Percentiles rank a stretch among this genome's conserved stretches.
Evolutionary conservation across 2,113 vertebrate genomes (phyloP).

Genomic region (Epinephelus lanceolatus): DNA sequence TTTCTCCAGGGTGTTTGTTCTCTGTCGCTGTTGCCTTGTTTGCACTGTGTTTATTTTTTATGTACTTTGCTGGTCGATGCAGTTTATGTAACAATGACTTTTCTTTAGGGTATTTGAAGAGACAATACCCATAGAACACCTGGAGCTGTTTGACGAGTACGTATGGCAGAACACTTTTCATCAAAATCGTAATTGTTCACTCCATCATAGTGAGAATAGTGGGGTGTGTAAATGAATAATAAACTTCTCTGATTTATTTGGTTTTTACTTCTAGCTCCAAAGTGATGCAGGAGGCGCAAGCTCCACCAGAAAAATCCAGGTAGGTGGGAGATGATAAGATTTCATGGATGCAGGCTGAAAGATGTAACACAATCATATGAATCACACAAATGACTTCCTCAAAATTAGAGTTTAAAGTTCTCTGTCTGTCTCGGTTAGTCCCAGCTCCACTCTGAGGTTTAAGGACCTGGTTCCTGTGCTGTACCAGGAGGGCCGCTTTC

Average conservation of each 20-base stretch:
- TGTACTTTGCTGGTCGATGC: neutral
- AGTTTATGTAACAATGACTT: constrained; percentile 13
- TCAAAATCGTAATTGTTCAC: neutral
- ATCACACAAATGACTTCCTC: neutral
- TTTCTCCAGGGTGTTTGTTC: neutral
- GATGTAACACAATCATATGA: neutral
- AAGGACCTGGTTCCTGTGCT: constrained; percentile 84
- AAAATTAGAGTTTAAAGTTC: neutral
- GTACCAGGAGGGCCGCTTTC: constrained; percentile 86
- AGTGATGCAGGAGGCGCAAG: constrained; percentile 74
- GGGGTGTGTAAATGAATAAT: neutral
- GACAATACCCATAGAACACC: constrained; percentile 85
- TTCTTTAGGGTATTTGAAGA: constrained; percentile 85
- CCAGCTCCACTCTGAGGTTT: constrained; percentile 67
- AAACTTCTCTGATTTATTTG: neutral
- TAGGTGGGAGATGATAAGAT: constrained; percentile 46
- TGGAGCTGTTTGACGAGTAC: constrained; percentile 87
- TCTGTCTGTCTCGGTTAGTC: constrained; percentile 53
- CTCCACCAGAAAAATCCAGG: constrained; percentile 71
- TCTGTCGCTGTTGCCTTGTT: neutral
- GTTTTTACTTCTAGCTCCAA: constrained; percentile 70
- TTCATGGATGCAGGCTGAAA: neutral
- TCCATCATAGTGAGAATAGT: neutral
- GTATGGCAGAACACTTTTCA: constrained; percentile 18
- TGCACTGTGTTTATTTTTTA: neutral